Percentiles rank a stretch among this genome's conserved stretches.
Conservation (phyloP, 2,888 invertebrate species). For the Homarus gammarus region DNA sequence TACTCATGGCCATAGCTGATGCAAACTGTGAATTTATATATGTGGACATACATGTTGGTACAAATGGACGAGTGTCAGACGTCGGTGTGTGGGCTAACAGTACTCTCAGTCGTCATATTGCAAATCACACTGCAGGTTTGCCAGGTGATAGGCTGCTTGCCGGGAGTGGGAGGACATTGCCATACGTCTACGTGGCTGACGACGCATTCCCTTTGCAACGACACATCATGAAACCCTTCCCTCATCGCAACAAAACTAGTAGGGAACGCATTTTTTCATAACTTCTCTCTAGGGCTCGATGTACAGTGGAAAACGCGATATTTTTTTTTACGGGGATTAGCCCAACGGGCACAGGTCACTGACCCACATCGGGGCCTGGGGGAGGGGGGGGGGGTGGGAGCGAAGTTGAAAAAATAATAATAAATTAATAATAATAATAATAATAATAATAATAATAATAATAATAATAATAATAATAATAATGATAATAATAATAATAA, state of each 20-base stretch:
- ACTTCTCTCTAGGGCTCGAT: constrained; percentile 34
- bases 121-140: no score
- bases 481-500: no score
- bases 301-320: constrained; percentile 53
- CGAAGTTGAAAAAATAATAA: no score
- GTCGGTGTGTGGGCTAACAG: constrained; percentile 33
- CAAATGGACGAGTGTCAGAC: constrained; percentile 42
- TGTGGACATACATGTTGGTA: constrained; percentile 40
- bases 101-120: neutral
- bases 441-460: no score
- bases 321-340: no score
- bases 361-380: no score
- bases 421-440: no score
- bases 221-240: constrained; percentile 53
- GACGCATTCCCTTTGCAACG: constrained; percentile 53
- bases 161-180: constrained; percentile 40
- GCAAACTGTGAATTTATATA: constrained; percentile 35
- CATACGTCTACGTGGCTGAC: constrained; percentile 52
- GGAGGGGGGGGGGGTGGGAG: no score
- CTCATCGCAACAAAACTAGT: constrained; percentile 31
- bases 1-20: constrained; percentile 27
- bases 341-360: no score
- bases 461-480: no score
- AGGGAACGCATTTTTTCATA: constrained; percentile 39
- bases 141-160: constrained; percentile 17